These are phyloP conservation scores for Austrofundulus limnaeus DNA, from an alignment of 2,113 vertebrate genomes.

Conservation along the genomic window DNA sequence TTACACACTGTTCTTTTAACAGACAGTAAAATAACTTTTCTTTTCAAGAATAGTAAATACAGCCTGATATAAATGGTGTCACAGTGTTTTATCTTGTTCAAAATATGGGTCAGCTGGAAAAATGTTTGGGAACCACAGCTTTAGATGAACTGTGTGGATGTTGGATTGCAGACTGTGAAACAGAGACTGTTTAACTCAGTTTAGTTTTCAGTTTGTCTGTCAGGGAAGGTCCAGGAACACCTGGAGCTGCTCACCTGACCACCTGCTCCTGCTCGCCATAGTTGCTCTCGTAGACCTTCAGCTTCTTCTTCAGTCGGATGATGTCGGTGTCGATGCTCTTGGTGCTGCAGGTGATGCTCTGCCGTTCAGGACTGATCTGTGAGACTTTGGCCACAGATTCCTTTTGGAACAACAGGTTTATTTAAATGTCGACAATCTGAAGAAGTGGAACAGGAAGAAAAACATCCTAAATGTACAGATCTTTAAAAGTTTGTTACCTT, in stretches of 20 bases:
- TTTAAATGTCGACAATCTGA: background rate
- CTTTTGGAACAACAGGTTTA: constrained; percentile 13
- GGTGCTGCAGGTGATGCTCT: constrained; percentile 31
- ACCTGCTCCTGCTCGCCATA: constrained; percentile 87
- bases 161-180: too few relatives aligned
- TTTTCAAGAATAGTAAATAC: too few relatives aligned
- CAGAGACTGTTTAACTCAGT: background rate
- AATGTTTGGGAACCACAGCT: too few relatives aligned
- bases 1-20: too few relatives aligned
- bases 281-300: constrained; percentile 73
- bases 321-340: constrained; percentile 53
- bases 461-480: background rate
- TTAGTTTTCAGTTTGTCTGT: background rate
- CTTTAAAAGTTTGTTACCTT: too few relatives aligned
- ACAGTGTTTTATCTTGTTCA: too few relatives aligned
- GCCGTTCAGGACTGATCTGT: constrained; percentile 55
- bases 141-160: too few relatives aligned
- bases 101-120: too few relatives aligned
- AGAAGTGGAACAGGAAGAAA: background rate
- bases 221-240: background rate
- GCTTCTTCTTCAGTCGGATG: constrained; percentile 40
- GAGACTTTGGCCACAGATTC: constrained; percentile 44
- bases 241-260: constrained; percentile 75
- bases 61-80: too few relatives aligned
- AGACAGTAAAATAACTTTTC: too few relatives aligned